Base-by-base conservation (phyloP, 2,113 vertebrate species). In the Marcusenius ussheri region DNA sequence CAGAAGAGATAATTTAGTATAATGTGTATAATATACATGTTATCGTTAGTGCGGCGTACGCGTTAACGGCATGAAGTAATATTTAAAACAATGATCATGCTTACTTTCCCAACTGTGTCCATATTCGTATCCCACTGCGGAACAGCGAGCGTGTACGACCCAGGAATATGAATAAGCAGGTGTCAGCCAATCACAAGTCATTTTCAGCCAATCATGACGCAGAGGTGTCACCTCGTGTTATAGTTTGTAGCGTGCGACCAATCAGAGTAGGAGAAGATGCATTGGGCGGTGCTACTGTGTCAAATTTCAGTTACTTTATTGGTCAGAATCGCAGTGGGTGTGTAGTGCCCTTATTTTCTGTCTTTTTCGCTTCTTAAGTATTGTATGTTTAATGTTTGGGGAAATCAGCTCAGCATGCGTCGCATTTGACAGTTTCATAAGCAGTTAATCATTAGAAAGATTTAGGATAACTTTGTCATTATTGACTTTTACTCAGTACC, bases 31-130 rank as follows among this genome's bases (percentile, higher is more conserved):
- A 84, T 47, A n/a, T 84, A 9, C 83, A 84, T 84, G 1, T 83
- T 21, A 84, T 3, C 5, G 9, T n/a, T n/a, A 84, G 8, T 8
- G 45, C 42, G 13, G 21, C 17, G 19, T 46, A 46, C 5, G 45
- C 19, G 27, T 62, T 46, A 35, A 42, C 4, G n/a, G 13, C 31
- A 39, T 7, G 31, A 77, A 77, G 13, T 21, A 56, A 45, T 58
- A 46, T 53, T 80, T 49, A 19, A 87, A 83, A 90, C 3, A 17
- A 47, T 24, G 8, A 24, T 2, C 5, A 0, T 8, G 92, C 95
- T 94, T 91, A 96, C 96, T 94, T 95, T 90, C 0, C 95, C 95
- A 87, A 91, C 93, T 50, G 96, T 95, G 88, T 94, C 94, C 96
- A 96, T 96, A 92, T 91, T 93, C 0, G 24, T 5, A 89, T 3